Percentiles rank a stretch among this genome's conserved stretches.
Conservation (phyloP, 2,113 vertebrate genomes). For the Diadophis punctatus region DNA sequence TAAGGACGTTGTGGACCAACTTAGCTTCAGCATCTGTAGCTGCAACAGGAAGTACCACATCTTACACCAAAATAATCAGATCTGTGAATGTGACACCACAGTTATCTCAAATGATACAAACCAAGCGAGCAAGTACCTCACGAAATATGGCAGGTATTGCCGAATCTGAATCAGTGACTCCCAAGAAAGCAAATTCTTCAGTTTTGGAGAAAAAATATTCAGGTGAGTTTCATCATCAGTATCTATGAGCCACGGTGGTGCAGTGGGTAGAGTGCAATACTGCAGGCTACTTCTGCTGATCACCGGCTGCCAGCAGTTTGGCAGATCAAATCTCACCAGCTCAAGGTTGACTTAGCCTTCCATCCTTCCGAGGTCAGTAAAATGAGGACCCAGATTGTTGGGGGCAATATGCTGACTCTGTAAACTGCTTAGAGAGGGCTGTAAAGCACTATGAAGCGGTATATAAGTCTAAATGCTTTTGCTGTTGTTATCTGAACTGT, state of each 20-base stretch:
- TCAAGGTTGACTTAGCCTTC: too few relatives aligned
- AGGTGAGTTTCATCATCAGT: conserved; percentile 26
- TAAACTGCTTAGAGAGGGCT: too few relatives aligned
- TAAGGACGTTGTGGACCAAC: conserved; percentile 56
- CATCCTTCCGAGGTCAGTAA: too few relatives aligned
- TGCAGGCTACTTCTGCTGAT: too few relatives aligned
- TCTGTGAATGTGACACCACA: neutral
- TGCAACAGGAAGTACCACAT: neutral
- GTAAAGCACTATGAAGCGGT: too few relatives aligned
- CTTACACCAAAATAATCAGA: neutral
- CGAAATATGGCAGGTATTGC: neutral
- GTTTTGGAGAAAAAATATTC: neutral
- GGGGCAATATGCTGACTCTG: too few relatives aligned
- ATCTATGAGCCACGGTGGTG: too few relatives aligned
- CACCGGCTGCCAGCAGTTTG: too few relatives aligned
- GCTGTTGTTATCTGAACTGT: neutral
- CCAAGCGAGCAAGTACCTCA: neutral
- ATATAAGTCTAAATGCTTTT: too few relatives aligned
- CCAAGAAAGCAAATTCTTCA: neutral
- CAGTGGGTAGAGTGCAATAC: too few relatives aligned
- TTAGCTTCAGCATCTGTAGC: accelerated
- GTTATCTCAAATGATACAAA: neutral
- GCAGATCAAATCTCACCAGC: too few relatives aligned
- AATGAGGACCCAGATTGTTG: too few relatives aligned
- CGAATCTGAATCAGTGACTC: neutral